phyloP scores from a whole-genome alignment of 2,888 invertebrate species.

The Coleophora deauratella region DNA sequence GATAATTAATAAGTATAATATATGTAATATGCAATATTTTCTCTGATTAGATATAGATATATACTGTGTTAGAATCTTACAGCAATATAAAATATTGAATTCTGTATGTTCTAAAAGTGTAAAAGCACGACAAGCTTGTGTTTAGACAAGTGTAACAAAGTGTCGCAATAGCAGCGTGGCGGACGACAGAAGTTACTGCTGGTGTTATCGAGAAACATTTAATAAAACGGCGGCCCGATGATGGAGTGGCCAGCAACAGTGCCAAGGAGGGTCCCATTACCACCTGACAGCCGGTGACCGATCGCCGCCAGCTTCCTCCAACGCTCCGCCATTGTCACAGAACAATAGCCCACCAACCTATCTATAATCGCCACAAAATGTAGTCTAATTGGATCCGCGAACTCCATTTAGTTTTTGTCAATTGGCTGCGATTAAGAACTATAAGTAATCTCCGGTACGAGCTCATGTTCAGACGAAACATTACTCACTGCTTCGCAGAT shows the following conservation, averaged over 20 bases:
- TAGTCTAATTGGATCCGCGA: conserved; percentile 68
- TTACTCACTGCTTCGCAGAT: too few species aligned
- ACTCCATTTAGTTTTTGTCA: conserved; percentile 32
- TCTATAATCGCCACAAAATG: conserved; percentile 65
- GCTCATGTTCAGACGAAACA: too few species aligned
- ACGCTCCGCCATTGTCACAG: conserved; percentile 51
- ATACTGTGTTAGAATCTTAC: too few species aligned
- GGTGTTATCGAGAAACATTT: conserved; percentile 47
- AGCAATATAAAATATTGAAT: too few species aligned
- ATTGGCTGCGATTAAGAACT: conserved; percentile 23
- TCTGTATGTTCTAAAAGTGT: too few species aligned
- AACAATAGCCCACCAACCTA: conserved; percentile 60
- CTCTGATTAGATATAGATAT: too few species aligned
- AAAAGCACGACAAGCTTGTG: conserved; percentile 29
- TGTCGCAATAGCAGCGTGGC: conserved; percentile 43
- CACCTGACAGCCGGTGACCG: conserved; percentile 65
- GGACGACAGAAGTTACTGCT: conserved; percentile 21
- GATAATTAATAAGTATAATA: too few species aligned
- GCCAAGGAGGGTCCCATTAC: conserved; percentile 51
- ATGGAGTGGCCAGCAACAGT: conserved; percentile 49
- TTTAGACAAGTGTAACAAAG: conserved; percentile 40
- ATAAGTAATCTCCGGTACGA: conserved; percentile 30
- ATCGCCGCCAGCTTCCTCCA: conserved; percentile 46
- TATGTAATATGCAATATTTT: too few species aligned
- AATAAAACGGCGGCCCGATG: conserved; percentile 54